phyloP scores from a whole-genome alignment of 2,888 invertebrate species.

The Electrophaes corylata region DNA sequence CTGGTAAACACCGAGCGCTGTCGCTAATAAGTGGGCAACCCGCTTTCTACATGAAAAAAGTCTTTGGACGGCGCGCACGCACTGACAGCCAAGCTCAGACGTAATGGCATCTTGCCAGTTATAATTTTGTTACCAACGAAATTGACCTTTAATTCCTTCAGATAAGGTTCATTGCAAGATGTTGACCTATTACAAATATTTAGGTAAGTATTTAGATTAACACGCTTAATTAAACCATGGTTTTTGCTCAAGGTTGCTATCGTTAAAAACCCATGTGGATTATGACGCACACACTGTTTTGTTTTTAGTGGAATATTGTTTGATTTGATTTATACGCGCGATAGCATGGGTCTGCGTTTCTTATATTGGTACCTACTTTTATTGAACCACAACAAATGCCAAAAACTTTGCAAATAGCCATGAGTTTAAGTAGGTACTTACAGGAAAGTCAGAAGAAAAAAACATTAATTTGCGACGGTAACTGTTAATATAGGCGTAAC shows the following conservation, averaged over 20 bases:
- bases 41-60: constrained; percentile 7
- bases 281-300: constrained; percentile 1
- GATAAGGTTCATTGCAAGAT: constrained; percentile 40
- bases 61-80: constrained; percentile 36
- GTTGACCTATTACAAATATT: constrained; percentile 31
- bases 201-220: constrained; percentile 31
- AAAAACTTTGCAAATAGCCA: neutral
- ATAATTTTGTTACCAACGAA: constrained; percentile 36
- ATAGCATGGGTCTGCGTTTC: neutral
- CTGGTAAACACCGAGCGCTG: neutral
- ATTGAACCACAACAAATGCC: neutral
- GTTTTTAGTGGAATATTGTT: constrained; percentile 11
- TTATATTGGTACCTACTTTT: neutral
- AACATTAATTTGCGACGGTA: no score
- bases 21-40: neutral
- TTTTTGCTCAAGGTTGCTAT: constrained; percentile 27
- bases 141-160: constrained; percentile 35
- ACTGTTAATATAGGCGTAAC: neutral
- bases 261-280: constrained; percentile 9
- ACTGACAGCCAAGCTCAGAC: constrained; percentile 41
- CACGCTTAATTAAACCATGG: constrained; percentile 19
- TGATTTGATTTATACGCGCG: neutral
- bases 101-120: constrained; percentile 51
- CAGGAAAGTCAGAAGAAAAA: no score
- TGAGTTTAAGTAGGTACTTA: neutral